Evolutionary conservation across 2,888 invertebrate species (phyloP).

Genomic region (Cerastoderma edule): DNA sequence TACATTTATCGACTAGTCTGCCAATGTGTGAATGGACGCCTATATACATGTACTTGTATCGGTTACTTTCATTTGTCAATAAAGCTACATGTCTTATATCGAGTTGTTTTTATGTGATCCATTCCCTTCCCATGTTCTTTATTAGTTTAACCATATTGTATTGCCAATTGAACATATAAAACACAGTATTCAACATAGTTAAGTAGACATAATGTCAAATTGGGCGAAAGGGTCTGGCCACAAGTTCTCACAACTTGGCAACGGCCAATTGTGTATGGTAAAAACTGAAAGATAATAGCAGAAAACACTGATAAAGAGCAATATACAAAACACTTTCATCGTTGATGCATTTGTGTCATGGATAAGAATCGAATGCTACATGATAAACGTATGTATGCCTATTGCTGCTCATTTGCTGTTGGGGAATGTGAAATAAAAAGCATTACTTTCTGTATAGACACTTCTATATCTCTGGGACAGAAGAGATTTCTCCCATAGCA

Average conservation of each 20-base stretch:
- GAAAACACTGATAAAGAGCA: too few species aligned
- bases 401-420: too few species aligned
- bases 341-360: too few species aligned
- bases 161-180: neutral
- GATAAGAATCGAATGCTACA: too few species aligned
- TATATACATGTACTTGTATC: constrained; percentile 64
- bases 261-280: neutral
- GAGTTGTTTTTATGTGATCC: neutral
- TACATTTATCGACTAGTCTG: constrained; percentile 28
- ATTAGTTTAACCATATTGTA: neutral
- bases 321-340: too few species aligned
- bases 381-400: too few species aligned
- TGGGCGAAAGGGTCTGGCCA: neutral
- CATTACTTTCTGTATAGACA: too few species aligned
- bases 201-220: neutral
- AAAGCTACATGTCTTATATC: constrained; percentile 67
- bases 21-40: constrained; percentile 50
- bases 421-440: too few species aligned
- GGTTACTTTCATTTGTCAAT: constrained; percentile 71
- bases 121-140: neutral
- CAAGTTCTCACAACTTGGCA: neutral
- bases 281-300: too few species aligned
- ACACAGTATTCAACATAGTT: neutral
- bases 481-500: too few species aligned
- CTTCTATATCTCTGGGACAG: too few species aligned